Conservation (phyloP, 1,140 invertebrate species). For the Apis cerana region DNA sequence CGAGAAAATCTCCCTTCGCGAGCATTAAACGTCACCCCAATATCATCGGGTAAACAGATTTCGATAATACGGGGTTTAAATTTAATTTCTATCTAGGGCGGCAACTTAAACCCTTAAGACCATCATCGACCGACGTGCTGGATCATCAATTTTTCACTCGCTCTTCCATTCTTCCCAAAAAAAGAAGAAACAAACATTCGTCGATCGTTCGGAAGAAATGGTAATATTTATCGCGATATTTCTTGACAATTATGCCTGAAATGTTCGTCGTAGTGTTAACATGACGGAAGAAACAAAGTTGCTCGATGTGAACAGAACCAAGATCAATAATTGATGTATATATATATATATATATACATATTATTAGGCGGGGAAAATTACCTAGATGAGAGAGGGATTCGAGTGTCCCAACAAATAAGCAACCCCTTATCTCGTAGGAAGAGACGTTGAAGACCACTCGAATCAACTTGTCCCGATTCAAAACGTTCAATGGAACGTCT, state of each 20-base stretch:
- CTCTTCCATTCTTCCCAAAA: no score
- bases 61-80: neutral
- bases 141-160: neutral
- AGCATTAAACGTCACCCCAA: neutral
- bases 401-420: neutral
- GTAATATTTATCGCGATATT: no score
- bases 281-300: no score
- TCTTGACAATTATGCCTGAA: no score
- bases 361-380: neutral
- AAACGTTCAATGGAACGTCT: neutral
- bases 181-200: no score
- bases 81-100: neutral
- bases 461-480: neutral
- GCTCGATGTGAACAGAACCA: neutral
- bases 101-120: neutral
- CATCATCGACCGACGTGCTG: neutral
- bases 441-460: neutral
- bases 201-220: no score
- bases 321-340: slow-evolving; percentile 17
- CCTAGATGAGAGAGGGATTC: neutral
- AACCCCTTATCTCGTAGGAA: neutral
- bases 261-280: no score
- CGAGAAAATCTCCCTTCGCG: neutral
- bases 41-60: slow-evolving; percentile 8
- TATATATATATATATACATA: neutral